phyloP scores from a whole-genome alignment of 2,888 invertebrate species.

The Thecophora atra region DNA sequence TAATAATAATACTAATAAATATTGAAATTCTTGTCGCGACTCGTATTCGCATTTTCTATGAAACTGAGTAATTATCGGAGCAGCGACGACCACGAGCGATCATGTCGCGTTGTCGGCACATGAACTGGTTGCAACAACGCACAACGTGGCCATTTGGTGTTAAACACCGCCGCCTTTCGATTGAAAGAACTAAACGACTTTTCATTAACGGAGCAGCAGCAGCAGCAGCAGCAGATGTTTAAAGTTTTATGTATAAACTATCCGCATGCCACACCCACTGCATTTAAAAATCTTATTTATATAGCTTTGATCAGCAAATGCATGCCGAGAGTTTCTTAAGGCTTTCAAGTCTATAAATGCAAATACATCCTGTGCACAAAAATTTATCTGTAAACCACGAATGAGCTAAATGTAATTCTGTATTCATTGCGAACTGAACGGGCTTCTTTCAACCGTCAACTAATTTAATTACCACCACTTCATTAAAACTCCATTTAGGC shows the following conservation, averaged over 20 bases:
- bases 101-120: not conserved
- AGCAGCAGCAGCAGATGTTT: too few species aligned
- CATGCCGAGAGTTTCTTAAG: too few species aligned
- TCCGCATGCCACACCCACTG: too few species aligned
- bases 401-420: too few species aligned
- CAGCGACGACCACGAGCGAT: constrained; percentile 5
- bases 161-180: constrained; percentile 15
- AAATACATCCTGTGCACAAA: too few species aligned
- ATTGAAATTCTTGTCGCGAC: constrained; percentile 23
- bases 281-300: too few species aligned
- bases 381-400: too few species aligned
- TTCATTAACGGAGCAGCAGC: constrained; percentile 6
- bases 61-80: constrained; percentile 30
- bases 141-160: not conserved
- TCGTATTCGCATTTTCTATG: not conserved
- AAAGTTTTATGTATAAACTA: too few species aligned
- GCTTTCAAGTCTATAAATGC: too few species aligned
- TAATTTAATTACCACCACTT: constrained; percentile 34
- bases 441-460: not conserved
- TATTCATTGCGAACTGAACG: too few species aligned
- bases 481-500: constrained; percentile 24
- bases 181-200: too few species aligned
- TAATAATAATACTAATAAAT: constrained; percentile 36
- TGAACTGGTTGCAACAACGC: constrained; percentile 10
- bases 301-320: too few species aligned